Evolutionary conservation across 2,888 invertebrate genomes (phyloP).

Genomic region (Hemistola chrysoprasaria): DNA sequence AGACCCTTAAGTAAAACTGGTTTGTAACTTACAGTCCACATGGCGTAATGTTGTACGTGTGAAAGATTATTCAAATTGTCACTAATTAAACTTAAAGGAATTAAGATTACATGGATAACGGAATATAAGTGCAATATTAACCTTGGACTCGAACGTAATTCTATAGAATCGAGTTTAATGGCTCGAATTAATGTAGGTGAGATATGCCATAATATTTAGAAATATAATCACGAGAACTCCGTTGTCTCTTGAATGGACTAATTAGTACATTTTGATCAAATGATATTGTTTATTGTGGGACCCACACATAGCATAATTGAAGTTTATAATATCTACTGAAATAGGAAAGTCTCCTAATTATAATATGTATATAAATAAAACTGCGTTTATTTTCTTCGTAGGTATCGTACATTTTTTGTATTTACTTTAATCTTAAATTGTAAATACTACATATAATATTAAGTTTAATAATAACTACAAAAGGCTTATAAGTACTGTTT

Average conservation of each 20-base stretch:
- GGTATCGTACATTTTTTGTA: too few species aligned
- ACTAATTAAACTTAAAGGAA: slow-evolving; percentile 9
- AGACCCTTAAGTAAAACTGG: too few species aligned
- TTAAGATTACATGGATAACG: slow-evolving; percentile 6
- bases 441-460: too few species aligned
- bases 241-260: slow-evolving; percentile 10
- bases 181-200: background rate
- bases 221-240: slow-evolving; percentile 9
- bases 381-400: too few species aligned
- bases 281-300: slow-evolving; percentile 14
- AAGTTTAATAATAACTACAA: too few species aligned
- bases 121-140: slow-evolving; percentile 2
- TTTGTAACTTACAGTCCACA: background rate
- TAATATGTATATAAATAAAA: too few species aligned
- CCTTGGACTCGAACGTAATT: slow-evolving; percentile 7
- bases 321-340: too few species aligned
- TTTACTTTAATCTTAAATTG: too few species aligned
- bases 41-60: slow-evolving; percentile 11
- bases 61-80: slow-evolving; percentile 17
- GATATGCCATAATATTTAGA: slow-evolving; percentile 6
- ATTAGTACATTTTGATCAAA: slow-evolving; percentile 2
- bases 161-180: slow-evolving; percentile 10
- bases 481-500: too few species aligned
- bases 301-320: background rate
- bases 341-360: too few species aligned